phyloP scores from a whole-genome alignment of 1,140 invertebrate genomes.

The Bombus vancouverensis region DNA sequence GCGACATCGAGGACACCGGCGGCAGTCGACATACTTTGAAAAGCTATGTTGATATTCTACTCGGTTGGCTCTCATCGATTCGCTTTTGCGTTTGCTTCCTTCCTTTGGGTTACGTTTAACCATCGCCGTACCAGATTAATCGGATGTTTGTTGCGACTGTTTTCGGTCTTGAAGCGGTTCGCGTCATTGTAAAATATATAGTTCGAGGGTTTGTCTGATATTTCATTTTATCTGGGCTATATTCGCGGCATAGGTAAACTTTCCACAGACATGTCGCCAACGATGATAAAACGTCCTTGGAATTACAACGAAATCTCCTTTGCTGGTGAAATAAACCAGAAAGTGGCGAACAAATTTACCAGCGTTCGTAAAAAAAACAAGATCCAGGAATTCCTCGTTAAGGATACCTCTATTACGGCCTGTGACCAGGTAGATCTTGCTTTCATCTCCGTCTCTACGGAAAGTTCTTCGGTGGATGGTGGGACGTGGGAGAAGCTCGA shows the following conservation, averaged over 20 bases:
- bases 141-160: background rate
- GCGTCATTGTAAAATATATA: background rate
- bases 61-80: background rate
- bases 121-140: background rate
- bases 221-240: background rate
- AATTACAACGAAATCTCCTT: no score
- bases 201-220: background rate
- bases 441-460: slow-evolving; percentile 6
- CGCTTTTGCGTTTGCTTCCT: background rate
- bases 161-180: background rate
- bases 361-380: background rate
- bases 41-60: slow-evolving; percentile 56
- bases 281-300: background rate
- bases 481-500: slow-evolving; percentile 24
- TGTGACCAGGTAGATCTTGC: slow-evolving; percentile 17
- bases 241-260: background rate
- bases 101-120: slow-evolving; percentile 26
- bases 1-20: no score
- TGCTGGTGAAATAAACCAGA: background rate
- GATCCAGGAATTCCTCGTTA: slow-evolving; percentile 38
- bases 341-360: slow-evolving; percentile 24
- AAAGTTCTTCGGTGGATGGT: slow-evolving; percentile 28
- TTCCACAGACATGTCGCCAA: no score
- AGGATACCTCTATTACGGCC: slow-evolving; percentile 12
- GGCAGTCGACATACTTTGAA: background rate